Percentiles rank a stretch among this genome's conserved stretches.
Conservation (phyloP, 2,797 vertebrate species). For the Falco concolor region DNA sequence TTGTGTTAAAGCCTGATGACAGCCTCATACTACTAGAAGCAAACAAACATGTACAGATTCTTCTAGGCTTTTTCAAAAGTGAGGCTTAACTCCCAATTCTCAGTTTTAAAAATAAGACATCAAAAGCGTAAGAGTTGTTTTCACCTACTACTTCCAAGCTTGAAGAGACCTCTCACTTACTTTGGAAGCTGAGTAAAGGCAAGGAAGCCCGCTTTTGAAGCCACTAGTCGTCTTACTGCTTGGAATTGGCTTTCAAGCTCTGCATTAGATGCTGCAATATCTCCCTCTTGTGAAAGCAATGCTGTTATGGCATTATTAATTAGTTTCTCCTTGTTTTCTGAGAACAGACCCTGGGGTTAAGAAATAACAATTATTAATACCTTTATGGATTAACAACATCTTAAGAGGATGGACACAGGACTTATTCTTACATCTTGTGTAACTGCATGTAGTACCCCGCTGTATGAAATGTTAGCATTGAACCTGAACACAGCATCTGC, state of each 20-base stretch:
- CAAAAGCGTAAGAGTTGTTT: not conserved
- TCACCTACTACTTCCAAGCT: not conserved
- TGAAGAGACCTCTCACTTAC: constrained; percentile 75
- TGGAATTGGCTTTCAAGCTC: constrained; percentile 98
- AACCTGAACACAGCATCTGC: constrained; percentile 96
- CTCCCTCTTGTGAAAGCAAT: constrained; percentile 90
- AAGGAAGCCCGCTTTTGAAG: constrained; percentile 97
- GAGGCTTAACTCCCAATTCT: not conserved
- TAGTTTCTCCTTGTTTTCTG: constrained; percentile 99
- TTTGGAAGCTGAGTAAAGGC: constrained; percentile 98
- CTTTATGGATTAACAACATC: not conserved
- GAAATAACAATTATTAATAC: not conserved
- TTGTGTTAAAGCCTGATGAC: not conserved
- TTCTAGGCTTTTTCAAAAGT: not conserved
- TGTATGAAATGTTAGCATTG: constrained; percentile 98
- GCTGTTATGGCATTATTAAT: constrained; percentile 97
- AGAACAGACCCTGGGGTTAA: constrained; percentile 88
- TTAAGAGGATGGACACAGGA: not conserved
- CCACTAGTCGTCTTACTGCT: constrained; percentile 92
- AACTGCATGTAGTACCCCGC: constrained; percentile 95
- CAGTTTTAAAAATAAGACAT: not conserved
- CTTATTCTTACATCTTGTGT: constrained; percentile 92
- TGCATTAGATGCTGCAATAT: constrained; percentile 82
- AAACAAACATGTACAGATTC: accelerated
- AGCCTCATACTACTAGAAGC: not conserved